These are phyloP conservation scores for Cottoperca gobio DNA, from an alignment of 2,797 vertebrate species.

Conservation along the genomic window DNA sequence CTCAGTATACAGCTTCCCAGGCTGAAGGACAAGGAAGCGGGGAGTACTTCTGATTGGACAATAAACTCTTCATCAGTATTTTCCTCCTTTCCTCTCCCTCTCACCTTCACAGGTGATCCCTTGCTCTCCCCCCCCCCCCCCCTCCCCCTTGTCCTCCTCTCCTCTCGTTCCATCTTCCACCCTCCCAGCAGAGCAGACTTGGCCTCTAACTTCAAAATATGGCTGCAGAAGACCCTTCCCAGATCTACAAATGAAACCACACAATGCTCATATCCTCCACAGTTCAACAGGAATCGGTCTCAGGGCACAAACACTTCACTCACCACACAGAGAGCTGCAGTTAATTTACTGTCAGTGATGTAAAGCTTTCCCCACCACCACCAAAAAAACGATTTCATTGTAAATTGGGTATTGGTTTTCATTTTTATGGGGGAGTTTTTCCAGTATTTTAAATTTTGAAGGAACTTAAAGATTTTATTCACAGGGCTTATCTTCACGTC, in stretches of 20 bases:
- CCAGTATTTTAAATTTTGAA: constrained; percentile 49
- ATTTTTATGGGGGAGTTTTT: constrained; percentile 18
- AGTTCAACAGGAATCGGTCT: constrained; percentile 24
- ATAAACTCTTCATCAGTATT: neutral
- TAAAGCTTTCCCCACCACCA: neutral
- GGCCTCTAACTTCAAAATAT: constrained; percentile 17
- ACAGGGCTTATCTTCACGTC: constrained; percentile 3
- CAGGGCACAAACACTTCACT: constrained; percentile 37
- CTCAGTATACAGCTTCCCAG: neutral
- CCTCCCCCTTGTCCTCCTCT: neutral
- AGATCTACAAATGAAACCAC: constrained; percentile 23
- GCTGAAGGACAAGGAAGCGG: constrained; percentile 9
- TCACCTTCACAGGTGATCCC: neutral
- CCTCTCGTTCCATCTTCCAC: neutral
- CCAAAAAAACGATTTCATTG: constrained; percentile 10
- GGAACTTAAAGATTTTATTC: constrained; percentile 29
- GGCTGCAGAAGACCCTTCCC: neutral
- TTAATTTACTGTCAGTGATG: constrained; percentile 22
- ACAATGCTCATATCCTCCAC: constrained; percentile 6
- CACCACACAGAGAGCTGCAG: neutral
- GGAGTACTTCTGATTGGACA: constrained; percentile 2
- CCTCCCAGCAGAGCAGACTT: neutral
- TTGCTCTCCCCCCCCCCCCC: neutral
- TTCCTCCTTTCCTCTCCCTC: neutral
- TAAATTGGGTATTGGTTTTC: constrained; percentile 22